These are phyloP conservation scores for Cacoxenus indagator DNA, from an alignment of 2,888 invertebrate species.

Conservation along the genomic window DNA sequence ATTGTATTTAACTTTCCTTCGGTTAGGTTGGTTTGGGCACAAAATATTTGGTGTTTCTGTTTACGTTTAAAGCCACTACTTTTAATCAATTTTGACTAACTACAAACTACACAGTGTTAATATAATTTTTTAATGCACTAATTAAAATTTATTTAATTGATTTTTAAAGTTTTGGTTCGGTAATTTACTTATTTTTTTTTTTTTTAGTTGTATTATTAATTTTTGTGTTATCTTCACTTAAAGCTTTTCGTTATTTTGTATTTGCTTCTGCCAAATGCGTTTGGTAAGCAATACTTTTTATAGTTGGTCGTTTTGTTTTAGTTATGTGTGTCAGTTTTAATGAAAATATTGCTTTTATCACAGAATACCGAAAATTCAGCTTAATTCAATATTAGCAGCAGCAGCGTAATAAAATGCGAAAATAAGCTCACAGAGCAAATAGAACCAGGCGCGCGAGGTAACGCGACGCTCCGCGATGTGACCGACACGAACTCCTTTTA, in stretches of 20 bases:
- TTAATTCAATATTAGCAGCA: too few relatives aligned
- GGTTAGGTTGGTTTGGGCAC: slow-evolving; percentile 32
- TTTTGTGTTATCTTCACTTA: slow-evolving; percentile 51
- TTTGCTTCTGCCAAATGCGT: slow-evolving; percentile 42
- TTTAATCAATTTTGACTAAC: slow-evolving; percentile 53
- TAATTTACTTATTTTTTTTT: slow-evolving; percentile 18
- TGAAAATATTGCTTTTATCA: slow-evolving; percentile 22
- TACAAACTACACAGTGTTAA: slow-evolving; percentile 48
- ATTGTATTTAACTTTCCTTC: slow-evolving; percentile 30
- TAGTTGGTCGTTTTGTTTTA: slow-evolving; percentile 33
- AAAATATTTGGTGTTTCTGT: slow-evolving; percentile 62
- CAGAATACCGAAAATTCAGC: background rate
- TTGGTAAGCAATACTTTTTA: slow-evolving; percentile 36
- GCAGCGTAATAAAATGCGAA: background rate
- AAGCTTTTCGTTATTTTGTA: slow-evolving; percentile 47
- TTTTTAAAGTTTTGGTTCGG: background rate
- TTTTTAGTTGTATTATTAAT: slow-evolving; percentile 42
- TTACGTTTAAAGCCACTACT: slow-evolving; percentile 60
- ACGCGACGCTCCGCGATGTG: too few relatives aligned
- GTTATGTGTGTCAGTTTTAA: slow-evolving; percentile 35
- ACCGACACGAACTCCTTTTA: too few relatives aligned
- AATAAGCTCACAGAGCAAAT: too few relatives aligned
- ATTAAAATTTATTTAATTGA: slow-evolving; percentile 27
- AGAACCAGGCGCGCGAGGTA: too few relatives aligned
- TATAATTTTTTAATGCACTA: slow-evolving; percentile 26